Conservation (phyloP, 1,140 invertebrate species). For the Littorina saxatilis region DNA sequence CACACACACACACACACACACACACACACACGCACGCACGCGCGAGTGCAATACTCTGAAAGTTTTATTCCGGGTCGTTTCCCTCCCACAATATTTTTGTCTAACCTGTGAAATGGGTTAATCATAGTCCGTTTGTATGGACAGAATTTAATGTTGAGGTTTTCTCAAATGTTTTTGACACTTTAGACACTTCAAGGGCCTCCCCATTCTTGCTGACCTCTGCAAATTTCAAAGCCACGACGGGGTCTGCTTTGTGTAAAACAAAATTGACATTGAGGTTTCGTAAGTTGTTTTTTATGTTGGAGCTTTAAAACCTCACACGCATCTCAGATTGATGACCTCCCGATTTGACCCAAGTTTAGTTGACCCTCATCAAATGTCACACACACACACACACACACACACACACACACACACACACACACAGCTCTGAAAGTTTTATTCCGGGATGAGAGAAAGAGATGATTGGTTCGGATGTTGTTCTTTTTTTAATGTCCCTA, state of each 20-base stretch:
- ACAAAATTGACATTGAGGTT: not conserved
- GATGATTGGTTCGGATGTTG: too few relatives aligned
- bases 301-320: not conserved
- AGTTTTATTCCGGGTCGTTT: too few relatives aligned
- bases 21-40: too few relatives aligned
- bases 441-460: not conserved
- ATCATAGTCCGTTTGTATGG: too few relatives aligned
- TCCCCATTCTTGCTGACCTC: not conserved
- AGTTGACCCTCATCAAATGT: not conserved
- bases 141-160: too few relatives aligned
- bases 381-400: conserved; percentile 2
- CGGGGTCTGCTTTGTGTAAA: not conserved
- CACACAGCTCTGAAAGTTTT: not conserved
- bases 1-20: too few relatives aligned
- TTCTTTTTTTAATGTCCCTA: not conserved
- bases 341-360: not conserved
- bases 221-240: not conserved
- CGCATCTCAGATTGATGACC: not conserved
- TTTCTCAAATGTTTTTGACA: too few relatives aligned
- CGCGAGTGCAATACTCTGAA: too few relatives aligned
- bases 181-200: too few relatives aligned
- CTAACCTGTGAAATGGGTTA: too few relatives aligned
- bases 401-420: not conserved
- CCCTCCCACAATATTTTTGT: too few relatives aligned
- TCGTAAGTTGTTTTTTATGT: not conserved